A percentile compares a stretch with the other conserved stretches of the same genome.
Evolutionary conservation across 2,113 vertebrate species (phyloP).

Genomic region (Lepisosteus osseus): DNA sequence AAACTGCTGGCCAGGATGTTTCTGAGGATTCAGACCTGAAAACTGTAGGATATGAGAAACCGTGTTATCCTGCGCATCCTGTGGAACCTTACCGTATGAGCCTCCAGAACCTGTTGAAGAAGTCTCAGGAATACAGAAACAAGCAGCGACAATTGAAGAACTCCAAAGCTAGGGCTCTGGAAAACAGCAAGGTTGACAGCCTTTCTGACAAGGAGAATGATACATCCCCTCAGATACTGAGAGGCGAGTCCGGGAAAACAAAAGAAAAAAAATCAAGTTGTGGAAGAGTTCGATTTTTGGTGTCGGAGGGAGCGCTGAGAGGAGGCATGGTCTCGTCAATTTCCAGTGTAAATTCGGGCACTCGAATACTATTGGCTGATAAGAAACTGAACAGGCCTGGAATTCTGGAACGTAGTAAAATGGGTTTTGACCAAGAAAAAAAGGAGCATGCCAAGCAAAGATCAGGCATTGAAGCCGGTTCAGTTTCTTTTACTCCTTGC

Average conservation of each 20-base stretch:
- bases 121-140: slow-evolving; percentile 64
- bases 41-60: neutral
- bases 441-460: neutral
- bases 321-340: neutral
- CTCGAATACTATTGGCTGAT: neutral
- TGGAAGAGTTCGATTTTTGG: slow-evolving; percentile 8
- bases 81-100: slow-evolving; percentile 48
- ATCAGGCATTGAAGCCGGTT: neutral
- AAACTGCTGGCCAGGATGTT: slow-evolving; percentile 15
- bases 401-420: neutral
- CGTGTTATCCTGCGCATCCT: slow-evolving; percentile 8
- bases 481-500: neutral
- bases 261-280: slow-evolving; percentile 29
- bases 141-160: slow-evolving; percentile 56
- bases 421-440: neutral
- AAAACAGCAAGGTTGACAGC: slow-evolving; percentile 37
- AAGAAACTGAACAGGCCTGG: neutral
- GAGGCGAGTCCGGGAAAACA: slow-evolving; percentile 26
- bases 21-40: slow-evolving; percentile 20
- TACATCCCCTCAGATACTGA: slow-evolving; percentile 29
- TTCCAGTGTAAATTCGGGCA: slow-evolving; percentile 22
- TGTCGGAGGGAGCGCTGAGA: neutral
- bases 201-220: slow-evolving; percentile 65
- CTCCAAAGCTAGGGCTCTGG: slow-evolving; percentile 39
- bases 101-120: slow-evolving; percentile 65